phyloP scores from a whole-genome alignment of 2,113 vertebrate species.

The Fulica atra region DNA sequence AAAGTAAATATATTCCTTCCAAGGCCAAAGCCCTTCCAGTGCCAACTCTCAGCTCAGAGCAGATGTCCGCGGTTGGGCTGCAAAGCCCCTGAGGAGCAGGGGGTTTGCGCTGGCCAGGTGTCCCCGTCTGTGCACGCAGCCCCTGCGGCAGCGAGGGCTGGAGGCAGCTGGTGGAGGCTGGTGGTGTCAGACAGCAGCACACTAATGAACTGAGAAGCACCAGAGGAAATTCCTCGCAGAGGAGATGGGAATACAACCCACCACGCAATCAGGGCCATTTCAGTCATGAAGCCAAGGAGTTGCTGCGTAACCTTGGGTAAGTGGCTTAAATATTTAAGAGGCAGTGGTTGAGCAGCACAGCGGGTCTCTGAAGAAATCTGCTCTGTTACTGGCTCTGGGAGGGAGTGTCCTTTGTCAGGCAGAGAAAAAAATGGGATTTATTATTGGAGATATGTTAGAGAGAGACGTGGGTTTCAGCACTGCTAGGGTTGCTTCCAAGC shows the following conservation, averaged over 20 bases:
- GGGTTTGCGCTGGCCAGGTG: slow-evolving; percentile 27
- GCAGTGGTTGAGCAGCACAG: neutral
- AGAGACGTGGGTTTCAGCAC: neutral
- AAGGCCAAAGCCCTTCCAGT: neutral
- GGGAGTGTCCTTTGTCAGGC: neutral
- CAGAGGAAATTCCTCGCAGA: neutral
- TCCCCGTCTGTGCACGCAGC: neutral
- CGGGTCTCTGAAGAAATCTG: neutral
- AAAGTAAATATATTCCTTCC: slow-evolving; percentile 12
- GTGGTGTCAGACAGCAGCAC: slow-evolving; percentile 10
- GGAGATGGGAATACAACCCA: slow-evolving; percentile 7
- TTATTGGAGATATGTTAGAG: neutral
- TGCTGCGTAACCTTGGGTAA: neutral
- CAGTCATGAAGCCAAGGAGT: neutral
- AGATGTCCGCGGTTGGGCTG: slow-evolving; percentile 15
- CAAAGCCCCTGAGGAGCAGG: neutral
- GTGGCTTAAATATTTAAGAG: neutral
- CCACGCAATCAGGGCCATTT: neutral
- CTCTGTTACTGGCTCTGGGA: neutral
- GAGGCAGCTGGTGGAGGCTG: slow-evolving; percentile 39
- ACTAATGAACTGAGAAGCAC: neutral
- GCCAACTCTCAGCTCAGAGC: slow-evolving; percentile 22
- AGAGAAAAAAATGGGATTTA: neutral
- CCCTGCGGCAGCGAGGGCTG: neutral
- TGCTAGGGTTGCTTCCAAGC: neutral